phyloP scores from a whole-genome alignment of 2,113 vertebrate genomes.

The Nematolebias whitei region DNA sequence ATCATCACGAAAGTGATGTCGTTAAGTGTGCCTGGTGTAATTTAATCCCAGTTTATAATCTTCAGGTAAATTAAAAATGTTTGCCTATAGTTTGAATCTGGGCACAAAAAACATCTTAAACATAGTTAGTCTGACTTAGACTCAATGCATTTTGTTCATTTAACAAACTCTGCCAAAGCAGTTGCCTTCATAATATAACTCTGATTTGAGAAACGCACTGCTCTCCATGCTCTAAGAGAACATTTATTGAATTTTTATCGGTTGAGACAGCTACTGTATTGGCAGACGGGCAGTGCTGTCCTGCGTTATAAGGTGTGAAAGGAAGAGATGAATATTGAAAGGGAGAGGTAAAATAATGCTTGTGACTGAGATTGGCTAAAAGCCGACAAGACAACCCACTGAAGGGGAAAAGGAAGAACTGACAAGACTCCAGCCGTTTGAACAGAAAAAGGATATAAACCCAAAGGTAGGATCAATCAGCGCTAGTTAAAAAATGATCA shows the following conservation, averaged over 20 bases:
- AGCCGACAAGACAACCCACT: constrained; percentile 77
- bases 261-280: constrained; percentile 56
- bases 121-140: not conserved
- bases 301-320: constrained; percentile 53
- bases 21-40: too few species aligned
- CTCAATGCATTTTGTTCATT: not conserved
- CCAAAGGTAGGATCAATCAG: constrained; percentile 58
- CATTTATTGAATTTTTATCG: constrained; percentile 61
- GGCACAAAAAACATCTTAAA: not conserved
- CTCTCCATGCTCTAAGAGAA: constrained; percentile 34
- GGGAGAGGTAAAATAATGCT: constrained; percentile 59
- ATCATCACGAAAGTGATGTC: too few species aligned
- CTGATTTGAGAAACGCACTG: constrained; percentile 47
- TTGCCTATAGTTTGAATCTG: not conserved
- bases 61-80: too few species aligned
- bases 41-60: too few species aligned
- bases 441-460: constrained; percentile 35
- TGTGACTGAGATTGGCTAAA: constrained; percentile 65
- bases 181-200: constrained; percentile 2
- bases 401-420: constrained; percentile 75
- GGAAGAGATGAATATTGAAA: constrained; percentile 72
- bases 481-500: constrained; percentile 56
- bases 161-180: not conserved
- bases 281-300: constrained; percentile 50
- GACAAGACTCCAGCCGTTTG: constrained; percentile 68